phyloP scores from a whole-genome alignment of 2,113 vertebrate species.

The Romanogobio albipinnatus region DNA sequence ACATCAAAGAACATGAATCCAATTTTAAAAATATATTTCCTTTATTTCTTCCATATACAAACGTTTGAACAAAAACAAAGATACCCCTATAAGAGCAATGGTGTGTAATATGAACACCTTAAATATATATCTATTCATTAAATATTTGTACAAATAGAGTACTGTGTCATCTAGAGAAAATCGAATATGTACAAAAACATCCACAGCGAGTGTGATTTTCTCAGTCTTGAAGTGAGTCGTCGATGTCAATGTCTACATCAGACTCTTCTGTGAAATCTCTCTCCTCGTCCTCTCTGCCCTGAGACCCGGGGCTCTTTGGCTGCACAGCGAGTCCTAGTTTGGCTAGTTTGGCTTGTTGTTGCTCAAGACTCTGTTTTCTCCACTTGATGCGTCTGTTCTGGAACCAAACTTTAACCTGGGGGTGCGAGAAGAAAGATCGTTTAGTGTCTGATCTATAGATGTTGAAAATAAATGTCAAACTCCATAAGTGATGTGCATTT shows the following conservation, averaged over 20 bases:
- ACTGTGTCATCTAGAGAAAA: conserved; percentile 42
- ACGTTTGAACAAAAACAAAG: conserved; percentile 51
- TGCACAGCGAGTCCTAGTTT: conserved; percentile 76
- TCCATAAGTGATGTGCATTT: not conserved
- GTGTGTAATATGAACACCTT: conserved; percentile 63
- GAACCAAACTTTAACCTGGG: conserved; percentile 84
- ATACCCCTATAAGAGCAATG: conserved; percentile 63
- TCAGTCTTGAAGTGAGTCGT: conserved; percentile 68
- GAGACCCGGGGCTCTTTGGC: conserved; percentile 72
- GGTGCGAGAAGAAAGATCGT: not conserved
- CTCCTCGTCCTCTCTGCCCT: conserved; percentile 71
- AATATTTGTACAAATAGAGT: conserved; percentile 67
- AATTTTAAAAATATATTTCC: conserved; percentile 74
- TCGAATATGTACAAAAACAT: conserved; percentile 57
- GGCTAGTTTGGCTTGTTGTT: conserved; percentile 82
- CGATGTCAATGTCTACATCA: conserved; percentile 72
- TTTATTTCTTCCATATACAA: conserved; percentile 69
- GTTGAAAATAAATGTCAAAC: not conserved
- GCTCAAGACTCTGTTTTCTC: conserved; percentile 83
- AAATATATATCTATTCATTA: conserved; percentile 78
- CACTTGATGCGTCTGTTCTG: conserved; percentile 84
- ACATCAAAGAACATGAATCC: not conserved
- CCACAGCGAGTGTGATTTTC: conserved; percentile 9
- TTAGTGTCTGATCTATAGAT: not conserved
- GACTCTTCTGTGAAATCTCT: conserved; percentile 68